phyloP scores from a whole-genome alignment of 2,113 vertebrate genomes.

The Python bivittatus region DNA sequence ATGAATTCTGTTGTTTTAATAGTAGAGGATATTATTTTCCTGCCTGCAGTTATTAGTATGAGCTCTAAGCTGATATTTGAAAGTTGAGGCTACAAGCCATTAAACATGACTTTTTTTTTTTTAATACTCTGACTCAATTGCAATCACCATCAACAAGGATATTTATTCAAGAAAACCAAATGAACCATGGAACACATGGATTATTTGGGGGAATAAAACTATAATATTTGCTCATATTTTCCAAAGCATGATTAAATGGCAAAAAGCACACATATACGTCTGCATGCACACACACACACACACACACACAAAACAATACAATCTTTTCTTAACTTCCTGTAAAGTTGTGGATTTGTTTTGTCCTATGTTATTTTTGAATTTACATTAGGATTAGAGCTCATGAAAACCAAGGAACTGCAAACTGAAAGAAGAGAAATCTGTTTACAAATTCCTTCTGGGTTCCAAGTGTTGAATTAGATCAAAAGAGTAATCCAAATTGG shows the following conservation, averaged over 20 bases:
- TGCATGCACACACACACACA: neutral
- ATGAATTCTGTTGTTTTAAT: neutral
- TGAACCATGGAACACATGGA: neutral
- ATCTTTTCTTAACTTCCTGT: neutral
- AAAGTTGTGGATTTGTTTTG: neutral
- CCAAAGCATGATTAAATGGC: neutral
- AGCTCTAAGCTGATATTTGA: constrained; percentile 9
- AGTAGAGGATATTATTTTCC: neutral
- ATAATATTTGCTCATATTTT: neutral
- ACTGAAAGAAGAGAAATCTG: neutral
- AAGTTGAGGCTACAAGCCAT: neutral
- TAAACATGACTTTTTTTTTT: neutral
- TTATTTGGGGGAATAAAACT: neutral
- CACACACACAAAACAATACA: neutral
- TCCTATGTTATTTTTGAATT: neutral
- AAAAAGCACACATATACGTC: neutral
- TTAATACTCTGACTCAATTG: neutral
- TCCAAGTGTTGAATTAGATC: neutral
- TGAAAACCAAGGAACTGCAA: neutral
- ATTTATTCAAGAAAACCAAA: constrained; percentile 17
- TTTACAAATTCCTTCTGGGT: neutral
- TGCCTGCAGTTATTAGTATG: neutral
- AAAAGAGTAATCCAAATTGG: neutral
- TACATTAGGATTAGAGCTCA: neutral
- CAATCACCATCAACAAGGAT: neutral